Base-by-base conservation (phyloP, 2,113 vertebrate species). In the Atractosteus spatula region DNA sequence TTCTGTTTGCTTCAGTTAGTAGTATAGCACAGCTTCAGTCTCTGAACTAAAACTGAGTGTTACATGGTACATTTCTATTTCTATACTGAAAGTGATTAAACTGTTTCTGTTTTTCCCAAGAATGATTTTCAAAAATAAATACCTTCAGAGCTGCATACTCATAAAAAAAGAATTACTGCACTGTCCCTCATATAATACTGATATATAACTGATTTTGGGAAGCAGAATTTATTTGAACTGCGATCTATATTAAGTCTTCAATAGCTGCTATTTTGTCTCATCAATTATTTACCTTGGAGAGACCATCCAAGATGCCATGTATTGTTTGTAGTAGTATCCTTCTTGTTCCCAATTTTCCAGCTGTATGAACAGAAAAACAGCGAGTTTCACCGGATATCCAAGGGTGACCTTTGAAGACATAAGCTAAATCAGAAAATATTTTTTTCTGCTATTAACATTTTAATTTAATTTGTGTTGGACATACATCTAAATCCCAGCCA, bases 261-360 rank as follows among this genome's bases (percentile, higher is more conserved):
- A 76, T 80, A 79, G 89, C 79, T 45, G 75, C 83, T 86, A 81
- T 84, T 29, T 85, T 87, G 86, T 84, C 77, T 87, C 83, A 86
- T 90, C 80, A 89, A 89, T 91, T 88, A 88, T 89, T 90, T 81
- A 88, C 85, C 80, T 82, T 66, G 69, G 78, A 84, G 83, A 86
- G 80, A 85, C 71, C 16, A 0, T 77, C 74, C 70, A 70, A 79
- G 80, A 83, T 81, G 77, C 80, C 16, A 71, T 75, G 59, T 76
- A 79, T 83, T 78, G 80, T 85, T 85, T 89, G 77, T 86, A 87
- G 77, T 78, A 88, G 85, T 76, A 80, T 83, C 82, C 84, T 82
- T 82, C 87, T 87, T 87, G 82, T 85, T 86, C 84, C 82, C 87
- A 82, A 88, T 87, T 88, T 89, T 86, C 87, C 87, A 89, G 84